These are phyloP conservation scores for Aleiodes alternator DNA, from an alignment of 2,888 invertebrate genomes.

Conservation along the genomic window DNA sequence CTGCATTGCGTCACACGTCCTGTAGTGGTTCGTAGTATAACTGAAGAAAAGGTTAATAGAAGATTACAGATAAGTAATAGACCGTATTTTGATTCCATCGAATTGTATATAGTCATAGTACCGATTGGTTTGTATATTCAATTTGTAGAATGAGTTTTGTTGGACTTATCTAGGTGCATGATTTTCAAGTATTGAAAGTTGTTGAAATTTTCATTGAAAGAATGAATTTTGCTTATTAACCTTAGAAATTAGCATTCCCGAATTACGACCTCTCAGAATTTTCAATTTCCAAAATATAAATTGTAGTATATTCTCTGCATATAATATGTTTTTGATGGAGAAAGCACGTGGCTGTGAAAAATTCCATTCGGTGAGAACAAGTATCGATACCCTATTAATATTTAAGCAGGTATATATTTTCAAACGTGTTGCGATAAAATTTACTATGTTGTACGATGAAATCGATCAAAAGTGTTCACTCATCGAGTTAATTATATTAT, in stretches of 20 bases:
- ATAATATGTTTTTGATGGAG: slow-evolving; percentile 4
- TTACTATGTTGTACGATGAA: not conserved
- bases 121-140: slow-evolving; percentile 54
- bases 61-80: slow-evolving; percentile 51
- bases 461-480: slow-evolving; percentile 29
- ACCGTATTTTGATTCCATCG: slow-evolving; percentile 40
- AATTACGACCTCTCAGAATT: too few species aligned
- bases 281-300: not conserved
- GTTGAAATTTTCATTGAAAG: not conserved
- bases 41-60: slow-evolving; percentile 47
- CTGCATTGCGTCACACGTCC: slow-evolving; percentile 45
- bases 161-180: slow-evolving; percentile 36
- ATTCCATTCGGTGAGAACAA: slow-evolving; percentile 45
- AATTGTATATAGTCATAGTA: slow-evolving; percentile 8
- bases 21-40: slow-evolving; percentile 13
- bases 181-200: slow-evolving; percentile 12
- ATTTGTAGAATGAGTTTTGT: slow-evolving; percentile 61
- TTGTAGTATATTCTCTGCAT: not conserved
- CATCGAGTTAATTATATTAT: slow-evolving; percentile 38
- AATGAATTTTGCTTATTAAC: too few species aligned
- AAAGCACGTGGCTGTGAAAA: slow-evolving; percentile 27
- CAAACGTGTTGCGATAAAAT: slow-evolving; percentile 7
- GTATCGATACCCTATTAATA: slow-evolving; percentile 58
- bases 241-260: too few species aligned
- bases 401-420: slow-evolving; percentile 45